Percentiles rank a stretch among this genome's conserved stretches.
Evolutionary conservation across 1,140 invertebrate genomes (phyloP).

Genomic region (Trachymyrmex cornetzi): DNA sequence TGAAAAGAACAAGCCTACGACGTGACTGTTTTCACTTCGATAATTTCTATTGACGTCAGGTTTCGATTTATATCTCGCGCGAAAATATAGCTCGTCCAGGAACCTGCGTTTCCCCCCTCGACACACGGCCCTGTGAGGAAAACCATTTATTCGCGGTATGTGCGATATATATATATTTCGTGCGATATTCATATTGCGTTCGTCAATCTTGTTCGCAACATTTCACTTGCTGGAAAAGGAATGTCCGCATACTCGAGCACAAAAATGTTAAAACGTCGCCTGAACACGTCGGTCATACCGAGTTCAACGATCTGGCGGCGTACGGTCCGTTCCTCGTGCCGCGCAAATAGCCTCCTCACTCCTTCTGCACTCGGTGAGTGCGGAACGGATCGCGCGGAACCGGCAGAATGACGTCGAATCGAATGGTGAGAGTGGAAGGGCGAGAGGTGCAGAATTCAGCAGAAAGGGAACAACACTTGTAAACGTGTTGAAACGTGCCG

Average conservation of each 20-base stretch:
- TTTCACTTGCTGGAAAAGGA: not conserved
- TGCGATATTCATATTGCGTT: not conserved
- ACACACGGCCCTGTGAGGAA: not conserved
- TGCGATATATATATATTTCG: not conserved
- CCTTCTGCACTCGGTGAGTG: not conserved
- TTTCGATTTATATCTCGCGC: not conserved
- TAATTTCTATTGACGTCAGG: too few species aligned
- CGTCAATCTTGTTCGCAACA: not conserved
- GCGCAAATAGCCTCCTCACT: not conserved
- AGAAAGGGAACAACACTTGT: too few species aligned
- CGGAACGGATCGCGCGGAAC: not conserved
- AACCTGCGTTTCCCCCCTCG: too few species aligned
- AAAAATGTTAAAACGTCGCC: conserved; percentile 47
- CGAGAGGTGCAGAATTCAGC: not conserved
- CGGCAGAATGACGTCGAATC: too few species aligned
- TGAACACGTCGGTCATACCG: conserved; percentile 62
- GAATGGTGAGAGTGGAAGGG: too few species aligned
- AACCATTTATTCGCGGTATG: not conserved
- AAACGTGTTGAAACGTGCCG: too few species aligned
- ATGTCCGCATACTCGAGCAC: not conserved
- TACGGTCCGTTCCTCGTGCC: conserved; percentile 4
- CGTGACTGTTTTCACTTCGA: too few species aligned
- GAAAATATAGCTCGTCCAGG: not conserved
- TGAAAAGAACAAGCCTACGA: too few species aligned
- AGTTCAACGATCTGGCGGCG: conserved; percentile 81